Conservation (phyloP, 2,888 invertebrate species). For the Laothoe populi region DNA sequence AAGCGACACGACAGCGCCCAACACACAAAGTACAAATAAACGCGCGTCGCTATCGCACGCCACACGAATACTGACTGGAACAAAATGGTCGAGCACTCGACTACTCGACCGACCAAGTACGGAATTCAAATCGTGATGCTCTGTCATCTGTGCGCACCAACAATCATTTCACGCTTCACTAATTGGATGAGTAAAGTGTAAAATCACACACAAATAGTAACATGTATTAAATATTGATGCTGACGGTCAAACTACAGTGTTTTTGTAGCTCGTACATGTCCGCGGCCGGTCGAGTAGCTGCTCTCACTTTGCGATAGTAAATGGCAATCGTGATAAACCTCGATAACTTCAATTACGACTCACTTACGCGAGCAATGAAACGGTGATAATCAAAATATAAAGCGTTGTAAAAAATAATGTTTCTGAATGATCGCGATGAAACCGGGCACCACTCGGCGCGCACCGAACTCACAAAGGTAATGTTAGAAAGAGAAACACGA, state of each 20-base stretch:
- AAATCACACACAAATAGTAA: slow-evolving; percentile 69
- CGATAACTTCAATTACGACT: slow-evolving; percentile 13
- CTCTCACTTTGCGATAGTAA: not conserved
- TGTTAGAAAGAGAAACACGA: slow-evolving; percentile 64
- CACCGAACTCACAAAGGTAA: slow-evolving; percentile 52
- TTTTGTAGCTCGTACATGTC: slow-evolving; percentile 8
- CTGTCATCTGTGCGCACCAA: slow-evolving; percentile 56
- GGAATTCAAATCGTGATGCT: slow-evolving; percentile 63
- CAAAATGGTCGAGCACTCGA: slow-evolving; percentile 34
- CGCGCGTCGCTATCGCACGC: slow-evolving; percentile 54
- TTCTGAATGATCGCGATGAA: slow-evolving; percentile 44
- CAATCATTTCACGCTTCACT: slow-evolving; percentile 74
- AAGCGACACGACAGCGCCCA: slow-evolving; percentile 32
- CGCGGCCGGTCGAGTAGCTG: not conserved
- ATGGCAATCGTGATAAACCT: slow-evolving; percentile 6
- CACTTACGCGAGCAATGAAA: slow-evolving; percentile 11
- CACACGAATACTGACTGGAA: slow-evolving; percentile 66
- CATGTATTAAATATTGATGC: slow-evolving; percentile 44
- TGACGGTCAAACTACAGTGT: slow-evolving; percentile 31
- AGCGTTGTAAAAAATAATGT: slow-evolving; percentile 35
- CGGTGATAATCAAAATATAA: slow-evolving; percentile 6
- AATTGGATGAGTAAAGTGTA: slow-evolving; percentile 70
- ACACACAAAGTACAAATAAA: slow-evolving; percentile 40
- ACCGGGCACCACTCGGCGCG: slow-evolving; percentile 43
- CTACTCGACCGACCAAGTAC: slow-evolving; percentile 39